A percentile compares a stretch with the other conserved stretches of the same genome.
These are phyloP conservation scores for Nebria ingens DNA, from an alignment of 1,140 invertebrate species.

Conservation along the genomic window DNA sequence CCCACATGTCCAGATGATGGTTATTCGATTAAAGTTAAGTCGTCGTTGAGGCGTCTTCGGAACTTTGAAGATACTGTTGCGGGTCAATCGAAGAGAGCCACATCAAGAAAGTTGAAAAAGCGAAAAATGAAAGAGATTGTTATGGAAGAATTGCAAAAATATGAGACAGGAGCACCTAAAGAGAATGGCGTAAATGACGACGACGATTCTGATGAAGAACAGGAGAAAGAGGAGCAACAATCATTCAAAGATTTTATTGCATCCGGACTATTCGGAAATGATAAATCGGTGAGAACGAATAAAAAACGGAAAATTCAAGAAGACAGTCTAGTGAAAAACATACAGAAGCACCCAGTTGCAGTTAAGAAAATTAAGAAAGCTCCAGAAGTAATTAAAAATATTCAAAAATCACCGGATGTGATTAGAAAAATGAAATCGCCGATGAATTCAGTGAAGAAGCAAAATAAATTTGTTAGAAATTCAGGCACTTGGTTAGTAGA, in stretches of 20 bases:
- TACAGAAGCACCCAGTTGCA: no score
- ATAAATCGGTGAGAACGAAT: no score
- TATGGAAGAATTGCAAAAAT: constrained; percentile 15
- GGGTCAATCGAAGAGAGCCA: constrained; percentile 16
- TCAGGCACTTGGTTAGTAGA: constrained; percentile 28
- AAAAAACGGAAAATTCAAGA: no score
- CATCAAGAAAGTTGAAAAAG: constrained; percentile 11
- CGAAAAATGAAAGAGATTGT: constrained; percentile 11
- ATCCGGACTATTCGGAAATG: no score
- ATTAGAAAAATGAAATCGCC: no score
- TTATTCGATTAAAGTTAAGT: constrained; percentile 22
- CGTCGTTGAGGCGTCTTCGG: constrained; percentile 24
- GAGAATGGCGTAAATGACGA: constrained; percentile 8
- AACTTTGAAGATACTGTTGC: constrained; percentile 27
- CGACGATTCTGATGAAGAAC: constrained; percentile 16
- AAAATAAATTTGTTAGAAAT: constrained; percentile 22
- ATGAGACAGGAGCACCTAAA: constrained; percentile 10
- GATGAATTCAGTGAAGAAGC: not conserved
- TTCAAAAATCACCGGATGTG: no score
- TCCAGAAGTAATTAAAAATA: no score
- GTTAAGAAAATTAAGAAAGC: no score
- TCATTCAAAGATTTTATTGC: no score
- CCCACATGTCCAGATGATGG: constrained; percentile 25
- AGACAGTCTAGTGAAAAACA: no score
- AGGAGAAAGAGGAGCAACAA: not conserved